Evolutionary conservation across 2,888 invertebrate genomes (phyloP), one percentile per base, ranked within the genome.

Genomic region (Sturmia bella): DNA sequence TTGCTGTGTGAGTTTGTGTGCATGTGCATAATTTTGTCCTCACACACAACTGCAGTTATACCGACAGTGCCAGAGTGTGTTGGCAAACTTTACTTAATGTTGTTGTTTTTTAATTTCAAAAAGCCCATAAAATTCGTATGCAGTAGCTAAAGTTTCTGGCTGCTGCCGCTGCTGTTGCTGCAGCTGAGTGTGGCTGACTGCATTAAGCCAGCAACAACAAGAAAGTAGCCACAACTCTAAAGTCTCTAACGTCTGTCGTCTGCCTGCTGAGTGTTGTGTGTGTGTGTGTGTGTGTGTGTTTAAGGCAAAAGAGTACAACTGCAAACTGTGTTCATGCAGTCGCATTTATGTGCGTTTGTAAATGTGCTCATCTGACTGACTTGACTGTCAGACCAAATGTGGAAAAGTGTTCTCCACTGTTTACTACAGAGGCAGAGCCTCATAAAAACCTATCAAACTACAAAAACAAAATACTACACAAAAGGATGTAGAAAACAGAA

Each of bases 381-480:
- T 59, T 52, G 52, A 24, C 41, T 52, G 61, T 41, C 24, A n/a
- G 54, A 24, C 43, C 43, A 27, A 1, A 15, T 63, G 64, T 66
- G 64, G 39, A 54, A 59, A 45, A 41, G 19, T 64, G 43, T 75
- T 63, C 69, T 69, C 61, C 45, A 56, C 64, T 74, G 63, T 74
- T 82, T 77, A 82, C 81, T 77, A 82, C 81, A 78, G 74, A 66
- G 66, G 57, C 82, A 78, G 78, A 78, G 78, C 41, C 74, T 78
- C 64, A 70, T 74, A 64, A 77, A 72, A 73, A 82, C 56, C 69
- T 50, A 59, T 24, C 66, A 59, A 70, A 64, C 63, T 68, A 72
- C 69, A 72, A 64, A 57, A 76, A 69, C 59, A 68, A 68, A 43
- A 50, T 7, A 32, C 1, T 50, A n/a, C 41, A 24, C n/a, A 68